phyloP scores from a whole-genome alignment of 2,113 vertebrate species.

The Gymnorhina tibicen region DNA sequence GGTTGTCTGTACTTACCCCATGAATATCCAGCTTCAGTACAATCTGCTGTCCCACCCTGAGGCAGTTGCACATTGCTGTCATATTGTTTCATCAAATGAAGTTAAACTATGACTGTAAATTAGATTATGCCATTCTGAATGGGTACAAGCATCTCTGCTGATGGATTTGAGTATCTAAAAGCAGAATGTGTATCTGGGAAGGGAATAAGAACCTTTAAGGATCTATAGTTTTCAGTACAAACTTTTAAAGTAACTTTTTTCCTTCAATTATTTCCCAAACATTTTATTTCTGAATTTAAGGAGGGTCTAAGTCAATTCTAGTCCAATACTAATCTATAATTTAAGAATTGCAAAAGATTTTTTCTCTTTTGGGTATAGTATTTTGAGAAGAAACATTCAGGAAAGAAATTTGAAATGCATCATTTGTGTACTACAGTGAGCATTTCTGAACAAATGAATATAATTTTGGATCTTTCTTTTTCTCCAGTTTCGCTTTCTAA shows the following conservation, averaged over 20 bases:
- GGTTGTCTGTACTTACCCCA: background rate
- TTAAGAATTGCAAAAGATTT: background rate
- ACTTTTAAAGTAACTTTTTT: background rate
- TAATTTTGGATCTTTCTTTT: background rate
- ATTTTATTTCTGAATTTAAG: background rate
- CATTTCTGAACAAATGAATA: background rate
- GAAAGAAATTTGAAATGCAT: background rate
- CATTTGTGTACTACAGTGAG: background rate
- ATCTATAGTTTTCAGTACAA: background rate
- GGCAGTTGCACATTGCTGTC: background rate
- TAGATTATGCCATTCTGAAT: background rate
- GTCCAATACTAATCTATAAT: background rate
- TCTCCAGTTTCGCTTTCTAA: background rate
- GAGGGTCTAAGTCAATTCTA: background rate
- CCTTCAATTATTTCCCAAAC: background rate
- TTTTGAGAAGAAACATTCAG: background rate
- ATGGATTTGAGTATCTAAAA: background rate
- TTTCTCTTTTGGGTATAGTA: background rate
- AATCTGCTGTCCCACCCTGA: background rate
- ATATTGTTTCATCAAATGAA: conserved; percentile 1
- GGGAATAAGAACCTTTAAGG: background rate
- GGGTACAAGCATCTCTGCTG: background rate
- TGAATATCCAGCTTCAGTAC: background rate
- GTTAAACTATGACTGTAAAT: background rate
- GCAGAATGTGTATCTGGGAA: background rate